Percentiles rank a stretch among this genome's conserved stretches.
phyloP scores from a whole-genome alignment of 2,113 vertebrate species.

The Pitta sordida region DNA sequence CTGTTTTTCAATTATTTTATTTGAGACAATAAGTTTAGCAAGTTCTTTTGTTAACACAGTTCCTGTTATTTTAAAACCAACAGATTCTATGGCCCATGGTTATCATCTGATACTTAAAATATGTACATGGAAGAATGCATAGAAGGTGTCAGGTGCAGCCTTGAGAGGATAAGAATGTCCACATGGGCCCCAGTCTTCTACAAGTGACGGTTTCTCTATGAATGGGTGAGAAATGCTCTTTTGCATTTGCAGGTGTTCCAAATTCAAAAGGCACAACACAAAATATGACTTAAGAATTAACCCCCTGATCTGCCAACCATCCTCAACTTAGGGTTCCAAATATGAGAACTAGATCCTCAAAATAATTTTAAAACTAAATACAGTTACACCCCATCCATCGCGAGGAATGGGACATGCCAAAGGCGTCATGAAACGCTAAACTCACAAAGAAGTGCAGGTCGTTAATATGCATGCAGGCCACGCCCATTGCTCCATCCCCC shows the following conservation, averaged over 20 bases:
- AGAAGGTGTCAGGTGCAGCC: slow-evolving; percentile 19
- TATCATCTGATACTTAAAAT: slow-evolving; percentile 41
- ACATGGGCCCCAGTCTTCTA: background rate
- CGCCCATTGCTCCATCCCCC: too few relatives aligned
- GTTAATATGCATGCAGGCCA: too few relatives aligned
- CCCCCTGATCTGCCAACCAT: background rate
- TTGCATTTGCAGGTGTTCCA: background rate
- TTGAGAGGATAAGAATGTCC: background rate
- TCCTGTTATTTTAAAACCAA: slow-evolving; percentile 59
- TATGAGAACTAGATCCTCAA: background rate
- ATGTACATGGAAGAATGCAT: slow-evolving; percentile 10
- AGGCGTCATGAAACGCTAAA: too few relatives aligned
- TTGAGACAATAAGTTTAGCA: slow-evolving; percentile 45
- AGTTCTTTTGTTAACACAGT: slow-evolving; percentile 55
- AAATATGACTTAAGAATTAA: background rate
- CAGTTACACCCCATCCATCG: too few relatives aligned
- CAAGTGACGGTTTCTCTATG: background rate
- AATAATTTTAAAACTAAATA: background rate
- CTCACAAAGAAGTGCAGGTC: too few relatives aligned
- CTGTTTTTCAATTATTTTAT: slow-evolving; percentile 54
- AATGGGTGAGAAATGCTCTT: background rate
- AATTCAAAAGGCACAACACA: background rate
- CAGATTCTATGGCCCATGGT: background rate
- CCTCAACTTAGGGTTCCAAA: background rate
- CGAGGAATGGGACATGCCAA: too few relatives aligned